A percentile compares a stretch with the other conserved stretches of the same genome.
phyloP scores from a whole-genome alignment of 1,140 invertebrate genomes.

The Bombus cullumanus region DNA sequence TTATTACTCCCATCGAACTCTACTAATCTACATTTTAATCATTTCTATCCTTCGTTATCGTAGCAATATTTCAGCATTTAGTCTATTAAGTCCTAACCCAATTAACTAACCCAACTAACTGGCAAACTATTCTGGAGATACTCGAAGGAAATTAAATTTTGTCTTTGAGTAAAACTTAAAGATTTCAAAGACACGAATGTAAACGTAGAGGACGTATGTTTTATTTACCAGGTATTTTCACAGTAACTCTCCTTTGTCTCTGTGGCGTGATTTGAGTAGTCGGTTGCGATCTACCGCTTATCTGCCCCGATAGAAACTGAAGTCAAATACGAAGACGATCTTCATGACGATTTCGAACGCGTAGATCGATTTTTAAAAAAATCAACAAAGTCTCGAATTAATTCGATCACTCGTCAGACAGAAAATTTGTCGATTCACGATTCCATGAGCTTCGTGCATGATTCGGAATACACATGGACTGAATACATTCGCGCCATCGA shows the following conservation, averaged over 20 bases:
- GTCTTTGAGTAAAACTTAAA: no score
- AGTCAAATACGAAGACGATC: not conserved
- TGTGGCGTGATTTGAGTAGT: not conserved
- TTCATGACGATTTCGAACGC: not conserved
- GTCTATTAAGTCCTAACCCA: no score
- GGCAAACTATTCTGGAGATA: not conserved
- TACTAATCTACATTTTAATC: not conserved
- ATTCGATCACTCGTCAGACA: conserved; percentile 28
- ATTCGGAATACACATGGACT: conserved; percentile 45
- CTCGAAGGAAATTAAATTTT: not conserved
- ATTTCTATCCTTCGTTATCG: not conserved
- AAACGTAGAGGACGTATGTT: not conserved
- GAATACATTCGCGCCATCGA: conserved; percentile 43
- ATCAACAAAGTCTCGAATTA: conserved; percentile 32
- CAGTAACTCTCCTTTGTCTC: not conserved
- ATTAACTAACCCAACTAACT: not conserved
- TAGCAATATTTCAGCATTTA: not conserved
- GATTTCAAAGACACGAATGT: not conserved
- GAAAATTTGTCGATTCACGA: conserved; percentile 41
- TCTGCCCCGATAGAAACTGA: no score
- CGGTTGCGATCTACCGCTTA: not conserved
- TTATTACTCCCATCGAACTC: not conserved
- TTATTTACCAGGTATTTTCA: not conserved
- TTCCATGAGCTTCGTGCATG: conserved; percentile 31
- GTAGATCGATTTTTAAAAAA: not conserved